Conservation (phyloP, 2,113 vertebrate species). For the Salvelinus alpinus region DNA sequence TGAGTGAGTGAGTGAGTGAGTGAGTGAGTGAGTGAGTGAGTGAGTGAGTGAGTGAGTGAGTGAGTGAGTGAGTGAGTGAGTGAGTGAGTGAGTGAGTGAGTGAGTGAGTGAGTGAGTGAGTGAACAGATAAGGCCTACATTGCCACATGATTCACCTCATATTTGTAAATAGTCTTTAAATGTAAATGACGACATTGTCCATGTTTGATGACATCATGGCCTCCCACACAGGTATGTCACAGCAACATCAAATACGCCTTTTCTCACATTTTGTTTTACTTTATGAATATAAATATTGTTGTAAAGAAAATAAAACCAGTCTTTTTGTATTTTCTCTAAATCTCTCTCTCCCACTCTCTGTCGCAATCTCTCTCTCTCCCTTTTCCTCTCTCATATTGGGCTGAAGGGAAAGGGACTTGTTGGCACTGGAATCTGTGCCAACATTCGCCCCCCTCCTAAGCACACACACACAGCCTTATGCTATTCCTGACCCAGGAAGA, state of each 20-base stretch:
- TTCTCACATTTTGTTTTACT: slow-evolving; percentile 55
- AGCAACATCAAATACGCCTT: slow-evolving; percentile 26
- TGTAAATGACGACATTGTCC: slow-evolving; percentile 52
- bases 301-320: slow-evolving; percentile 38
- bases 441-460: slow-evolving; percentile 2
- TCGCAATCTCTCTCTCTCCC: neutral
- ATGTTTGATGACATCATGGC: slow-evolving; percentile 30
- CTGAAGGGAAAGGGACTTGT: slow-evolving; percentile 28
- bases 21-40: slow-evolving; percentile 14
- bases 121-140: neutral
- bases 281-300: slow-evolving; percentile 65
- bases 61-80: slow-evolving; percentile 7
- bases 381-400: slow-evolving; percentile 14
- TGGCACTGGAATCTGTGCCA: slow-evolving; percentile 30
- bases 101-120: neutral
- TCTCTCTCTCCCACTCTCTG: neutral
- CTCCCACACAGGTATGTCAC: slow-evolving; percentile 25
- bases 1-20: slow-evolving; percentile 5
- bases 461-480: slow-evolving; percentile 20
- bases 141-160: neutral
- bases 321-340: slow-evolving; percentile 28
- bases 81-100: neutral
- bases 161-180: slow-evolving; percentile 53
- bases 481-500: slow-evolving; percentile 65
- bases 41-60: neutral